Evolutionary conservation across 2,888 invertebrate species (phyloP).

Genomic region (Galeruca laticollis): DNA sequence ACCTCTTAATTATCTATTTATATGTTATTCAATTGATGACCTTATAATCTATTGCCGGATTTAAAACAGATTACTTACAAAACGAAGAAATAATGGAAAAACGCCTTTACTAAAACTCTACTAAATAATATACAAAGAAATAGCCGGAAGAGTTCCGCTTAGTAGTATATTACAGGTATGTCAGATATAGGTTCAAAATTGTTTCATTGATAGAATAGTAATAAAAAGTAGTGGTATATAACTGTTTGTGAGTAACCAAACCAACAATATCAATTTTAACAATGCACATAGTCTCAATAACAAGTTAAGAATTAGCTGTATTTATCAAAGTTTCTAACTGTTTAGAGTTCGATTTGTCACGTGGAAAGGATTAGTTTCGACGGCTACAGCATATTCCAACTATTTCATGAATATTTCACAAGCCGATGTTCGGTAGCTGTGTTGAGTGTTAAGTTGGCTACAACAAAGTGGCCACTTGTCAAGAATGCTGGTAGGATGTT

Average conservation of each 20-base stretch:
- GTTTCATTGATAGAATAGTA: too few relatives aligned
- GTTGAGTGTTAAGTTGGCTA: neutral
- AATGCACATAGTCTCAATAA: constrained; percentile 1
- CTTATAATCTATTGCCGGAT: too few relatives aligned
- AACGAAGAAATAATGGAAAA: too few relatives aligned
- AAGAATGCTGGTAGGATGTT: neutral
- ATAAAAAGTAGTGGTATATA: neutral
- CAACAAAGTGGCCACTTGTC: constrained; percentile 15
- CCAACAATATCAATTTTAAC: neutral
- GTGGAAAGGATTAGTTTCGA: constrained; percentile 44
- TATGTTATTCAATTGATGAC: too few relatives aligned
- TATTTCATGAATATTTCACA: constrained; percentile 17
- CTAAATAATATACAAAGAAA: too few relatives aligned
- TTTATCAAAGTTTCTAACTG: constrained; percentile 42
- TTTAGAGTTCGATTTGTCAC: constrained; percentile 47
- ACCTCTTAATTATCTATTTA: too few relatives aligned
- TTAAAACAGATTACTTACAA: too few relatives aligned
- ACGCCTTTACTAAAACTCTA: too few relatives aligned
- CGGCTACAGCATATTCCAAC: constrained; percentile 28
- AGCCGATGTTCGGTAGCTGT: constrained; percentile 6
- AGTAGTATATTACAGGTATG: too few relatives aligned
- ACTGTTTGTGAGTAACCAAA: neutral
- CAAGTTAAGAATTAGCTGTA: constrained; percentile 20
- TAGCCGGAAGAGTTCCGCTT: too few relatives aligned
- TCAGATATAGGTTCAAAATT: too few relatives aligned